Base-by-base conservation (phyloP, 2,888 invertebrate species). In the Thyatira batis region DNA sequence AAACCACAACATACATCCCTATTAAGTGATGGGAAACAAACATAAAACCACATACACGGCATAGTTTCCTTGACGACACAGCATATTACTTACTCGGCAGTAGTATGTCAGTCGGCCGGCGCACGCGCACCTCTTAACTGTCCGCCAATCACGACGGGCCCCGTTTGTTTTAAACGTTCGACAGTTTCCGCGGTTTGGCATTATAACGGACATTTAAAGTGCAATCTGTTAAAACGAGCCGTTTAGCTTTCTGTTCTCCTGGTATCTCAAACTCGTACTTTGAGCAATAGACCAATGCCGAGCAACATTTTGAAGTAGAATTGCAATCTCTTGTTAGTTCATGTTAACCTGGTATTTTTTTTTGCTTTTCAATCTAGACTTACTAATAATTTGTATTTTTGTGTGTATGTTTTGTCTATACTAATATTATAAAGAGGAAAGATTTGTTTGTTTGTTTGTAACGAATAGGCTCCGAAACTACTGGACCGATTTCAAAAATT, bases 81-180 rank as follows among this genome's bases (percentile, higher is more conserved):
- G 13, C 33, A 33, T 33, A 13, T 33, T 33, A 33, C 39, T 17
- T 39, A 39, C 39, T 39, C 39, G 39, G 39, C 39, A 39, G 39
- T 17, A 39, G 39, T 45, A 13, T 28, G 51, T 51, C 51, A 51
- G 30, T 30, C 45, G 45, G 30, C 20, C 28, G 27, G 30, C 21
- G 17, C 4, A 9, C 28, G 45, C 51, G 50, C 44, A 50, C 27
- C 27, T 17, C 25, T 50, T 51, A 28, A 28, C 51, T 30, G 51
- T 45, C 27, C 13, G 33, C 39, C 39, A 17, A 39, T 39, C 39
- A 39, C 39, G 39, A 39, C 17, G 39, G 17, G 39, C 39, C 39
- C 17, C 39, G 39, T 39, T 39, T 39, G 39, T 39, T 39, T 39
- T 8, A 39, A 39, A 8, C 39, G 39, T 39, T 39, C 39, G 39